These are phyloP conservation scores for Limenitis camilla DNA, from an alignment of 2,888 invertebrate species.

Conservation along the genomic window DNA sequence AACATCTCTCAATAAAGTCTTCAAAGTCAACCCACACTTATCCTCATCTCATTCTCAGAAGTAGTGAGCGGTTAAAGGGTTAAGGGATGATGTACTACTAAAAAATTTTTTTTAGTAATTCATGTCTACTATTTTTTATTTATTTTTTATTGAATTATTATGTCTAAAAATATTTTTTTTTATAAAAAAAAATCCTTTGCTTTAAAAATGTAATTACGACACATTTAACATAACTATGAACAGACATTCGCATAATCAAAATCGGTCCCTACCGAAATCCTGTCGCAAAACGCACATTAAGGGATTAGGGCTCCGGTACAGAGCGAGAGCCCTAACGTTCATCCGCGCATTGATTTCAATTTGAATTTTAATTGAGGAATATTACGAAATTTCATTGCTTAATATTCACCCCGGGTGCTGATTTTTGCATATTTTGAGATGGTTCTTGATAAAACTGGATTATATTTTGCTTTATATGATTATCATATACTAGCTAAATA, in stretches of 20 bases:
- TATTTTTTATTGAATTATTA: too few relatives aligned
- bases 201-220: background rate
- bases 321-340: conserved; percentile 36
- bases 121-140: too few relatives aligned
- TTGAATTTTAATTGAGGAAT: conserved; percentile 75
- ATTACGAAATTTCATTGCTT: conserved; percentile 73
- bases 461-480: background rate
- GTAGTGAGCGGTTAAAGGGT: too few relatives aligned
- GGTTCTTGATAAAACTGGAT: conserved; percentile 10
- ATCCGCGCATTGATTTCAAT: conserved; percentile 74
- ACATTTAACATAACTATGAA: conserved; percentile 4
- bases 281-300: conserved; percentile 33
- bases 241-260: conserved; percentile 13
- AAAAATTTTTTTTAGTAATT: too few relatives aligned
- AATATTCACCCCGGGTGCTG: conserved; percentile 68
- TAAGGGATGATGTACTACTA: too few relatives aligned
- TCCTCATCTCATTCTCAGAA: background rate
- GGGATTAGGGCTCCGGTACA: conserved; percentile 31
- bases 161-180: too few relatives aligned
- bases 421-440: conserved; percentile 70
- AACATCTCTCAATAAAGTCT: too few relatives aligned
- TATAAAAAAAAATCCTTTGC: too few relatives aligned
- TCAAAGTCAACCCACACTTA: too few relatives aligned
- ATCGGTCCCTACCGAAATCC: conserved; percentile 13
- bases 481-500: too few relatives aligned